phyloP scores from a whole-genome alignment of 2,888 invertebrate species.

The Escarpia spicata region DNA sequence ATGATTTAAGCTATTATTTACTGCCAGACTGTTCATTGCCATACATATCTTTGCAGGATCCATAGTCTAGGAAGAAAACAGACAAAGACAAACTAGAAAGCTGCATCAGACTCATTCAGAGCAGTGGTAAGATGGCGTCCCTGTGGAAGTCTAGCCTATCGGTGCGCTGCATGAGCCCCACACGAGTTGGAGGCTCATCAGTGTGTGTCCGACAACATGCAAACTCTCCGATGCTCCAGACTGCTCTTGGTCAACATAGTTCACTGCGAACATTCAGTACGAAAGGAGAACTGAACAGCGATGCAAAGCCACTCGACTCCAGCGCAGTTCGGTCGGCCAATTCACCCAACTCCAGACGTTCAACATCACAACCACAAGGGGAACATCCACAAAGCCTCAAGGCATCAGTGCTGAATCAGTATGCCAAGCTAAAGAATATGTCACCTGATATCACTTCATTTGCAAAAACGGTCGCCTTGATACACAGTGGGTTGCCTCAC shows the following conservation, averaged over 20 bases:
- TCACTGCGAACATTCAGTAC: neutral
- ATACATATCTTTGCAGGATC: neutral
- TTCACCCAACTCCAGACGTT: neutral
- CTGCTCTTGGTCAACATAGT: neutral
- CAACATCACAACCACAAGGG: neutral
- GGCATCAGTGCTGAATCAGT: neutral
- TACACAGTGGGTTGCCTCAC: neutral
- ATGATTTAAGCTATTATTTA: neutral
- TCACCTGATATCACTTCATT: neutral
- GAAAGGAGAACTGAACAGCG: neutral
- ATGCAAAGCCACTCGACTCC: neutral
- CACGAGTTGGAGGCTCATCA: neutral
- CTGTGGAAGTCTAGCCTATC: neutral
- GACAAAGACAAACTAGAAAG: neutral
- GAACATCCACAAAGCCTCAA: neutral
- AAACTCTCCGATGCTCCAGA: neutral
- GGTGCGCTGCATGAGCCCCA: neutral
- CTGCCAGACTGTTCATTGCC: neutral
- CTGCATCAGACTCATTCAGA: neutral
- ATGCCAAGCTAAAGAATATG: neutral
- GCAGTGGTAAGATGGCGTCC: neutral
- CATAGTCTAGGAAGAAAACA: neutral
- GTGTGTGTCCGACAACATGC: neutral
- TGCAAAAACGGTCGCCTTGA: neutral
- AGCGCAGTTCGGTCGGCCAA: neutral